phyloP scores from a whole-genome alignment of 2,113 vertebrate genomes.

The Romanogobio albipinnatus region DNA sequence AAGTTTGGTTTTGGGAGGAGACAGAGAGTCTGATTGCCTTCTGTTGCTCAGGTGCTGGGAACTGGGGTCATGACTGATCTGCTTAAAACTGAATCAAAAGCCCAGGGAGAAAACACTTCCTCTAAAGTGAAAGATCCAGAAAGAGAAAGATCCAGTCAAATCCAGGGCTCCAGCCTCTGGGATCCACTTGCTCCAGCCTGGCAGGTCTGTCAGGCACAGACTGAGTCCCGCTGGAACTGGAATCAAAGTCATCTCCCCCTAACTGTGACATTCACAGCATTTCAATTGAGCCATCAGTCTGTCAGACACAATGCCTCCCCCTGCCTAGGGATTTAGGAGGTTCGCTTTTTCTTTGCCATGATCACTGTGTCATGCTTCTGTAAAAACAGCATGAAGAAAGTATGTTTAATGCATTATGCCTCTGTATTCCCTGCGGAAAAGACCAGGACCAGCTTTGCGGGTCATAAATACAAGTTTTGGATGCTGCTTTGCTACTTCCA shows the following conservation, averaged over 20 bases:
- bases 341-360: constrained; percentile 46
- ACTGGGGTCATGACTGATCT: constrained; percentile 59
- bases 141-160: constrained; percentile 49
- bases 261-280: constrained; percentile 66
- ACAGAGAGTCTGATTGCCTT: constrained; percentile 38
- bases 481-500: neutral
- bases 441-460: too few species aligned
- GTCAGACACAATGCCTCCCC: constrained; percentile 56
- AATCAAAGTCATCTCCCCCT: constrained; percentile 62
- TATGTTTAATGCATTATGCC: constrained; percentile 15
- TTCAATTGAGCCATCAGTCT: constrained; percentile 74
- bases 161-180: constrained; percentile 1
- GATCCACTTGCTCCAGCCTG: constrained; percentile 47
- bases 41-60: constrained; percentile 31
- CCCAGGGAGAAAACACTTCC: constrained; percentile 55
- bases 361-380: constrained; percentile 2
- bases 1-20: neutral
- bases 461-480: neutral
- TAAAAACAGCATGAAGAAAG: constrained; percentile 42
- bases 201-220: constrained; percentile 61
- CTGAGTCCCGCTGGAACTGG: constrained; percentile 58
- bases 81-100: constrained; percentile 64
- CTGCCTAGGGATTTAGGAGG: constrained; percentile 15
- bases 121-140: constrained; percentile 19
- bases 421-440: neutral